A percentile compares a stretch with the other conserved stretches of the same genome.
Conservation (phyloP, 1,140 invertebrate species). For the Mactra quadrangularis region DNA sequence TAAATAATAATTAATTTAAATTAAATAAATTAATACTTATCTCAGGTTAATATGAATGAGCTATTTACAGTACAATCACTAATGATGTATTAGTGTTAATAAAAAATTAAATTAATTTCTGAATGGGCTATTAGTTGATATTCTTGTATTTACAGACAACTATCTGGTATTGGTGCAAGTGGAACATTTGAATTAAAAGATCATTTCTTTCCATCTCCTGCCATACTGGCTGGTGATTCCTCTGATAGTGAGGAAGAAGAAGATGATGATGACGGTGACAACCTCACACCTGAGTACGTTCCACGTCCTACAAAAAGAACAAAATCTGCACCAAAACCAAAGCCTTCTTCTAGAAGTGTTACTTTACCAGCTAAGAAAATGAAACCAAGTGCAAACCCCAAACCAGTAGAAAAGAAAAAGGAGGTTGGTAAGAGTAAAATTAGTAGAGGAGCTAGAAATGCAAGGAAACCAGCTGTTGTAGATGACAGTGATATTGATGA, state of each 20-base stretch:
- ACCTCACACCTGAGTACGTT: constrained; percentile 56
- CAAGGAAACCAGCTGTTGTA: constrained; percentile 6
- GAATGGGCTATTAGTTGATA: no score
- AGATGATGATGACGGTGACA: constrained; percentile 57
- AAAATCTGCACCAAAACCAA: constrained; percentile 6
- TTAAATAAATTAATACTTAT: no score
- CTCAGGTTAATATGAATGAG: no score
- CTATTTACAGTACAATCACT: no score
- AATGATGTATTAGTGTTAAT: no score
- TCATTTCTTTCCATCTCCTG: constrained; percentile 72
- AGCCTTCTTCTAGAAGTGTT: not conserved
- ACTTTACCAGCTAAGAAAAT: not conserved
- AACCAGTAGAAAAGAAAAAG: not conserved
- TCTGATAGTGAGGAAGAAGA: constrained; percentile 60
- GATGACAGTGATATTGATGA: constrained; percentile 37
- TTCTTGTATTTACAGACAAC: constrained; percentile 66
- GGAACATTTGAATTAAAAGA: constrained; percentile 73
- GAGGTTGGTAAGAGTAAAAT: not conserved
- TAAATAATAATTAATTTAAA: no score
- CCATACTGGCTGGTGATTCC: constrained; percentile 70
- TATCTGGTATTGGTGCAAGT: constrained; percentile 74
- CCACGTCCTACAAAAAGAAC: constrained; percentile 63
- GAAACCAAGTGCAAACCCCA: not conserved
- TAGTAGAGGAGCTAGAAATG: not conserved
- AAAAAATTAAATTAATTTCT: no score